These are phyloP conservation scores for Crypturellus undulatus DNA, from an alignment of 2,113 vertebrate genomes.

Conservation along the genomic window DNA sequence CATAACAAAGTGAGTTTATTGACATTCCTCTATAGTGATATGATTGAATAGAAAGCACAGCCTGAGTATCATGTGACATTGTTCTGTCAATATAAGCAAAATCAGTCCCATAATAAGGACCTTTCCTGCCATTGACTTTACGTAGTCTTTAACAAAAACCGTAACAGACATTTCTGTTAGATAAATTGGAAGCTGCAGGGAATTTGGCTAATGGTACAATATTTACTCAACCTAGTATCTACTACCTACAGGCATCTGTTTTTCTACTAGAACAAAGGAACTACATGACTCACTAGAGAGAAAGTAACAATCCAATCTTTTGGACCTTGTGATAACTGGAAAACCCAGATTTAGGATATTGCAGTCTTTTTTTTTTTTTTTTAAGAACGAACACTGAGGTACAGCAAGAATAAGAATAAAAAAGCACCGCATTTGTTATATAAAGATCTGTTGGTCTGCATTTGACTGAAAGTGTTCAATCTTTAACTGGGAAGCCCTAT, in stretches of 20 bases:
- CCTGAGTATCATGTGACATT: slow-evolving; percentile 87
- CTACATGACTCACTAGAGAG: slow-evolving; percentile 73
- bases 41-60: slow-evolving; percentile 84
- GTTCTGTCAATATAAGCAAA: slow-evolving; percentile 80
- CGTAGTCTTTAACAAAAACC: slow-evolving; percentile 75
- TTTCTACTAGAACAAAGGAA: slow-evolving; percentile 74
- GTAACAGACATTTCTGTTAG: slow-evolving; percentile 70
- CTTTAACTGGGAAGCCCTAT: slow-evolving; percentile 78
- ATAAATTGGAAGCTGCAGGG: slow-evolving; percentile 77
- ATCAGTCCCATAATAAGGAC: slow-evolving; percentile 77
- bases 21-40: slow-evolving; percentile 87
- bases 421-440: slow-evolving; percentile 77
- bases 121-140: slow-evolving; percentile 76
- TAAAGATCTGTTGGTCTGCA: slow-evolving; percentile 72
- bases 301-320: slow-evolving; percentile 75
- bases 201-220: slow-evolving; percentile 76
- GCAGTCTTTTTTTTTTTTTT: slow-evolving; percentile 37
- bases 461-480: slow-evolving; percentile 74
- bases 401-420: slow-evolving; percentile 69
- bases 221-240: slow-evolving; percentile 73
- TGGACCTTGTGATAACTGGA: slow-evolving; percentile 64
- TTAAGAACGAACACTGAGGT: slow-evolving; percentile 74
- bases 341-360: slow-evolving; percentile 72
- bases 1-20: slow-evolving; percentile 92
- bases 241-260: slow-evolving; percentile 75